These are phyloP conservation scores for Hymenochirus boettgeri DNA, from an alignment of 2,113 vertebrate genomes.

Conservation along the genomic window DNA sequence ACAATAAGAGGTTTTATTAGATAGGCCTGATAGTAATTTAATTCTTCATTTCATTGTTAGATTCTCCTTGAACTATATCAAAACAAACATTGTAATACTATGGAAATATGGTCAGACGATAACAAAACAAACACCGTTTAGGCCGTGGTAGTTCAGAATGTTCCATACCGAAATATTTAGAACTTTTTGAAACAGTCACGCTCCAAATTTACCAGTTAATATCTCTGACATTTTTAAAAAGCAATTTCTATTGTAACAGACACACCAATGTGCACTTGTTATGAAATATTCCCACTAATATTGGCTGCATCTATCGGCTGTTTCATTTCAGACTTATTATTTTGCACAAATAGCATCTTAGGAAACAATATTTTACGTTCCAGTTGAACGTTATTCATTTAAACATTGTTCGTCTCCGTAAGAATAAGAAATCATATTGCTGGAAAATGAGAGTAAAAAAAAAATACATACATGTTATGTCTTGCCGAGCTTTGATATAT, in stretches of 20 bases:
- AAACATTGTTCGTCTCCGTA: background rate
- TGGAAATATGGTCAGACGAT: too few species aligned
- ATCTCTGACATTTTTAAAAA: background rate
- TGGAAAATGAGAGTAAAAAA: conserved; percentile 13
- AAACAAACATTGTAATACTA: too few species aligned
- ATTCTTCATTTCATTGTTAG: too few species aligned
- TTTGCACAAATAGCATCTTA: conserved; percentile 5
- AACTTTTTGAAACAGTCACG: too few species aligned
- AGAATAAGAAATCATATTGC: conserved; percentile 1
- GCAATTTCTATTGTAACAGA: background rate
- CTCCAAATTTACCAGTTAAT: too few species aligned
- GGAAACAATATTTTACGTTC: conserved; percentile 10
- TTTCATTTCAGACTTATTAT: conserved; percentile 8
- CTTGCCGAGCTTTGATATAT: conserved; percentile 41
- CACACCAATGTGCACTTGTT: background rate
- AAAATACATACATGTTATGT: conserved; percentile 35
- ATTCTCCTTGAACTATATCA: too few species aligned
- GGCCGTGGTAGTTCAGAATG: too few species aligned
- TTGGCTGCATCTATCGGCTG: conserved; percentile 2
- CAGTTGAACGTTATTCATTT: background rate
- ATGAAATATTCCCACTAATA: background rate
- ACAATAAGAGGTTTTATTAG: too few species aligned
- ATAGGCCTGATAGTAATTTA: too few species aligned
- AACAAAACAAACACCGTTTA: too few species aligned
- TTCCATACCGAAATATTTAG: too few species aligned